Evolutionary conservation across 1,140 invertebrate species (phyloP).

Genomic region (Tetranychus cinnabarinus): DNA sequence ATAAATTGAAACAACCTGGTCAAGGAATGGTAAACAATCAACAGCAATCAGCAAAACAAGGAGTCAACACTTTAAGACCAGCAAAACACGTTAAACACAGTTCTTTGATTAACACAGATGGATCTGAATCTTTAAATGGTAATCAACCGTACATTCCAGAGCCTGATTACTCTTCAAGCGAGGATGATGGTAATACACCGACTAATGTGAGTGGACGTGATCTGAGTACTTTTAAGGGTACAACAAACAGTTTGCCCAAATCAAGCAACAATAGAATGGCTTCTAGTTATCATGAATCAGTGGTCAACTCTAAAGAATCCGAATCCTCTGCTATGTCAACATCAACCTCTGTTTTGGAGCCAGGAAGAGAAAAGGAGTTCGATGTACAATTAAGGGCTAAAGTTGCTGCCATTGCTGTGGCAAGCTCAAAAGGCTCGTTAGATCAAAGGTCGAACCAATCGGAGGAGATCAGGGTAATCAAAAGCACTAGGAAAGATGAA

Average conservation of each 20-base stretch:
- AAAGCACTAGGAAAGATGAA: neutral
- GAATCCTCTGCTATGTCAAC: neutral
- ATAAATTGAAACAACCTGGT: slow-evolving; percentile 4
- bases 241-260: neutral
- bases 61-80: neutral
- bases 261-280: neutral
- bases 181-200: slow-evolving; percentile 11
- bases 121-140: neutral
- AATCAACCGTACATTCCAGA: slow-evolving; percentile 52
- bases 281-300: neutral
- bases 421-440: neutral
- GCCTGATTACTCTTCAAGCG: slow-evolving; percentile 43
- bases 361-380: neutral
- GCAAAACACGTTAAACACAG: slow-evolving; percentile 1
- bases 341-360: neutral
- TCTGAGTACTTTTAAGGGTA: neutral
- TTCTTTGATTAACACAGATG: no score
- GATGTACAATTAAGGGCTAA: neutral
- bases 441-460: neutral
- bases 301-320: neutral
- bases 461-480: neutral
- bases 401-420: neutral
- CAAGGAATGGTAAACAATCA: neutral
- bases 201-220: neutral
- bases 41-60: neutral